Percentiles rank a stretch among this genome's conserved stretches.
Conservation (phyloP, 2,888 invertebrate genomes). For the Taphrorychus bicolor region DNA sequence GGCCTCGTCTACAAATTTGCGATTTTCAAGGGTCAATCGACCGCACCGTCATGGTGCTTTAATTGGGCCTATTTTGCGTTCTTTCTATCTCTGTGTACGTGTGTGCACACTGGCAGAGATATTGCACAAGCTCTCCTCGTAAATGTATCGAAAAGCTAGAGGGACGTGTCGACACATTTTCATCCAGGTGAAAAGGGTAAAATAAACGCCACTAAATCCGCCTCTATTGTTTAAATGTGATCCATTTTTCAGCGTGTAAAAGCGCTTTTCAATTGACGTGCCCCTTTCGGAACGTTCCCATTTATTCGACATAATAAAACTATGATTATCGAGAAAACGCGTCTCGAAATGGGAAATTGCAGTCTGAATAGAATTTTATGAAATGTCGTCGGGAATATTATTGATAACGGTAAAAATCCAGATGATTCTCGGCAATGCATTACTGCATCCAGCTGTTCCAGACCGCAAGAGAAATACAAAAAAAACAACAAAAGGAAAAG, state of each 20-base stretch:
- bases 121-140: background rate
- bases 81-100: background rate
- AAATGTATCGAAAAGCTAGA: background rate
- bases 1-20: slow-evolving; percentile 15
- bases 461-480: background rate
- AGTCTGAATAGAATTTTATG: background rate
- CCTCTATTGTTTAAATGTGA: slow-evolving; percentile 25
- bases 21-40: slow-evolving; percentile 31
- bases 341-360: slow-evolving; percentile 4
- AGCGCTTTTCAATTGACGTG: slow-evolving; percentile 25
- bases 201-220: slow-evolving; percentile 7
- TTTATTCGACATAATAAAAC: slow-evolving; percentile 20
- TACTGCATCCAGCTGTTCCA: background rate
- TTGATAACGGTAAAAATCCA: slow-evolving; percentile 2
- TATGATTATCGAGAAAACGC: slow-evolving; percentile 17
- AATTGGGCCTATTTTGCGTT: background rate
- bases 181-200: background rate
- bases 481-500: slow-evolving; percentile 15
- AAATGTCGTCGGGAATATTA: slow-evolving; percentile 1
- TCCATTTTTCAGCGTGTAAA: slow-evolving; percentile 24
- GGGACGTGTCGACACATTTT: background rate
- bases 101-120: background rate
- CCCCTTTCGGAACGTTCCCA: slow-evolving; percentile 22
- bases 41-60: background rate
- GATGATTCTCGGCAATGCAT: background rate